Base-by-base conservation (phyloP, 2,888 invertebrate species). In the Hydrotaea cyrtoneurina region DNA sequence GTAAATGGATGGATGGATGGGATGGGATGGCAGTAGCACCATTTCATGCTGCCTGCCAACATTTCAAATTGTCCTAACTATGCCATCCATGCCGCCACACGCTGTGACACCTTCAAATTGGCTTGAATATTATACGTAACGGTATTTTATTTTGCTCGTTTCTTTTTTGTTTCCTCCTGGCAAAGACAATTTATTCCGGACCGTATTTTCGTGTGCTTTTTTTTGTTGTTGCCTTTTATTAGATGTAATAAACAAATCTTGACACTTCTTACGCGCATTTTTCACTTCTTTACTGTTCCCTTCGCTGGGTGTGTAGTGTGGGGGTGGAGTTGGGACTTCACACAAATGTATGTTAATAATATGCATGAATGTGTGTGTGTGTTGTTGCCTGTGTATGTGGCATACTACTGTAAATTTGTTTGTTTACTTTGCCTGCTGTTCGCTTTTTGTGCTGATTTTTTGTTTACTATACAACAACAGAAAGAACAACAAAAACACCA, bases 351-450 rank as follows among this genome's bases (percentile, higher is more conserved):
- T 66, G 66, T 46, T 46, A 69, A 69, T 69, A 31, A 43, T 59
- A n/a, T 11, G 19, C 55, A 17, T n/a, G 43, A 26, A 10, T 62
- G 62, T 72, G 26, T 77, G 62, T 72, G 26, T 77, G 19, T 64
- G 23, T 26, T 8, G 19, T 72, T 23, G 36, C 46, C 15, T 55
- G 36, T 43, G 39, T 78, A 64, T 72, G 73, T 79, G 69, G 69
- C 59, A 55, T 26, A 53, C 64, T 39, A 39, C 72, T 71, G n/a
- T 75, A 80, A 78, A 80, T 74, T 80, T 78, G 80, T 74, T 80
- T 78, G 80, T 64, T 69, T 75, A 77, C 71, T 84, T 83, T 69
- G 69, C 21, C 46, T 23, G 69, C 55, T 66, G 69, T 46, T 62
- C 23, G 43, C 13, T 62, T 31, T 23, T 64, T 62, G n/a, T n/a